Conservation (phyloP, 2,113 vertebrate genomes). For the Rattus rattus region DNA sequence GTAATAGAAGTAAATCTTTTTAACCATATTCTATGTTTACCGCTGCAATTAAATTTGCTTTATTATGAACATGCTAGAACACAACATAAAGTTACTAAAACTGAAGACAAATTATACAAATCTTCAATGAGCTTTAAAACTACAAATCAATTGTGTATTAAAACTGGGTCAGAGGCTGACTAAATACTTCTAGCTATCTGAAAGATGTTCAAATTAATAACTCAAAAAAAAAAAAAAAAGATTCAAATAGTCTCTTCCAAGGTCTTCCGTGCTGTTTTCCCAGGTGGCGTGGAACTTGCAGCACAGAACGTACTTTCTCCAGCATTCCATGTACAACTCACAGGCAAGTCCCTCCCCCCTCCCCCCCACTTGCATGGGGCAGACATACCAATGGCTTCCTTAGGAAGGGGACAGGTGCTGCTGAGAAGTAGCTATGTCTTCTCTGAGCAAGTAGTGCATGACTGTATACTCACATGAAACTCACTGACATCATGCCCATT, state of each 20-base stretch:
- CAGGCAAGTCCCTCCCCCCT: not conserved
- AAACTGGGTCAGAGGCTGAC: conserved; percentile 48
- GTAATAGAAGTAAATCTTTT: not conserved
- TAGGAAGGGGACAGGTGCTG: not conserved
- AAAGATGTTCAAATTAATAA: conserved; percentile 19
- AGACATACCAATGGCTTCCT: not conserved
- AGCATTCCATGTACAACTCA: not conserved
- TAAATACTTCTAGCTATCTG: conserved; percentile 10
- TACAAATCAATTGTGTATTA: conserved; percentile 29
- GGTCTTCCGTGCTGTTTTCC: not conserved
- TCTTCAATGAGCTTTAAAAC: conserved; percentile 53
- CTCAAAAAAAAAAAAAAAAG: conserved; percentile 38
- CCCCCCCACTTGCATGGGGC: not conserved
- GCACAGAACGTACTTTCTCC: not conserved
- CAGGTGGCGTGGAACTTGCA: not conserved
- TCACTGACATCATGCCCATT: not conserved
- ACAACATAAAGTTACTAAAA: conserved; percentile 22
- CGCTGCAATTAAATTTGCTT: conserved; percentile 1
- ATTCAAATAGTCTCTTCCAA: not conserved
- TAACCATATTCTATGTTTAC: not conserved
- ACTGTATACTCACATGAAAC: not conserved
- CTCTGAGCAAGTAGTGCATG: not conserved
- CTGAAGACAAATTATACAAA: conserved; percentile 45
- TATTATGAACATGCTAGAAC: conserved; percentile 40
- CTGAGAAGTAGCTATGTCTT: not conserved